Base-by-base conservation (phyloP, 1,140 invertebrate species). In the Leptopilina clavipes region DNA sequence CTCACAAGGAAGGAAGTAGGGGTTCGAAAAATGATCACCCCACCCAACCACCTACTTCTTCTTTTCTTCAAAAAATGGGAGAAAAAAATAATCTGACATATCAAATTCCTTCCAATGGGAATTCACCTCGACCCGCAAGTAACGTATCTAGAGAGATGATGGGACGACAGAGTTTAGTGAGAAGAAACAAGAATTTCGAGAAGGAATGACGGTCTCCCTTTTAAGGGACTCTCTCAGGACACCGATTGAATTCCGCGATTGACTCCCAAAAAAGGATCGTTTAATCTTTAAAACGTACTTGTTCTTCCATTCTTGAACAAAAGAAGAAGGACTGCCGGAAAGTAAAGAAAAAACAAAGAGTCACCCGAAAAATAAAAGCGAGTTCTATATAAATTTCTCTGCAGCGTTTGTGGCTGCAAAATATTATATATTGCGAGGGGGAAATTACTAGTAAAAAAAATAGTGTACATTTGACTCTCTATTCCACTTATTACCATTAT, bases 21-120 rank as follows among this genome's bases (percentile, higher is more conserved):
- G 48, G 25, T 31, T 31, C 25, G 25, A n/a, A n/a, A n/a, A n/a
- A n/a, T n/a, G n/a, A n/a, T n/a, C n/a, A n/a, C n/a, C n/a, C n/a
- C n/a, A n/a, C n/a, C n/a, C n/a, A n/a, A n/a, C n/a, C n/a, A n/a
- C n/a, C n/a, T n/a, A n/a, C n/a, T n/a, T n/a, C n/a, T n/a, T n/a
- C n/a, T n/a, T n/a, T n/a, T 31, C 25, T 31, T 48, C 2, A 14
- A 48, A 14, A 48, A 48, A 14, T 48, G 45, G 12, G 43, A 44
- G 43, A 44, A 9, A 44, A 9, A 14, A 14, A 48, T 65, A 80
- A 74, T 31, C 5, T 31, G 76, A 75, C 59, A 85, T 40, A 9
- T 40, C 37, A 40, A 83, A 86, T 86, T 86, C 84, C 78, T 84
- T 78, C 76, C 73, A 77, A 81, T 76, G 75, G 82, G 84, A 86